Evolutionary conservation across 2,113 vertebrate genomes (phyloP), one percentile per base, ranked within the genome.

Genomic region (Aphyosemion australe): DNA sequence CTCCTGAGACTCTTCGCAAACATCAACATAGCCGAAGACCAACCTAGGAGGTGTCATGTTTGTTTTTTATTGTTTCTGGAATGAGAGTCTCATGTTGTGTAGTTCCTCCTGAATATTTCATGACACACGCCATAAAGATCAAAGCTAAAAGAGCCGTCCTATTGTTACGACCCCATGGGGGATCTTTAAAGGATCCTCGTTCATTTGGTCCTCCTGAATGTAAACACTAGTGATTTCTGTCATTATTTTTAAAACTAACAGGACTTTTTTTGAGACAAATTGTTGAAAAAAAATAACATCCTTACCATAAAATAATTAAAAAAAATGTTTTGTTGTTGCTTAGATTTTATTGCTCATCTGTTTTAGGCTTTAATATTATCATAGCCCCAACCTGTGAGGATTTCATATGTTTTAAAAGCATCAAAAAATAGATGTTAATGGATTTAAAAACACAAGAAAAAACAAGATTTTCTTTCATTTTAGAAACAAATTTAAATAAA

Each of bases 51-150:
- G 61, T 45, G 61, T 14, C 18, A 54, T 9, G 63, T 72, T 78
- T 82, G 67, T 46, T 71, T 83, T 65, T 45, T 41, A 52, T 80
- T 84, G 64, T 85, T 85, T 85, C 79, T 79, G 62, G 48, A 81
- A 72, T 75, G 61, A 34, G 62, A 76, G 59, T 46, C 71, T 70
- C 65, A 18, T 62, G 0, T 74, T 61, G 53, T 74, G 55, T 15
- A 69, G 72, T 74, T 82, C 69, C 75, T 82, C 72, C 81, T 80
- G 78, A 87, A 87, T 85, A 86, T 87, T 84, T 83, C 51, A 84
- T 77, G 58, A 47, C 73, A 65, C 46, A 43, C 66, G 61, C 58
- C 20, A 59, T 58, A 62, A 65, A 71, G 79, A 84, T 87, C 75
- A 84, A 87, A 87, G 74, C 54, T 18, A 52, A 69, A 31, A 65